Conservation (phyloP, 2,113 vertebrate genomes). For the Phalacrocorax pelagicus region DNA sequence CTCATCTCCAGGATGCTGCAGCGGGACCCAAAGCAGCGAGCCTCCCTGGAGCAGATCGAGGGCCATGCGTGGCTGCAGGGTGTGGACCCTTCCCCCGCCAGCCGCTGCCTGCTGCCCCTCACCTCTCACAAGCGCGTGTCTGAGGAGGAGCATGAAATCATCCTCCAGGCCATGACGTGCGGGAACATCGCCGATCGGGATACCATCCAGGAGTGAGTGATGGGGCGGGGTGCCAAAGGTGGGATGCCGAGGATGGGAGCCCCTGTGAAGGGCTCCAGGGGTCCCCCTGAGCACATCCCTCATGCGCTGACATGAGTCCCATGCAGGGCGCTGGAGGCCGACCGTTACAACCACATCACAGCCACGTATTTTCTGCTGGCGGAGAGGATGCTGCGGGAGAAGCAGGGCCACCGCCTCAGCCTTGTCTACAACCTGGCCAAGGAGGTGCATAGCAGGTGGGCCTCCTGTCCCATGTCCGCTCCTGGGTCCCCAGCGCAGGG, state of each 20-base stretch:
- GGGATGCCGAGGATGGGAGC: accelerated
- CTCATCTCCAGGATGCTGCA: conserved; percentile 88
- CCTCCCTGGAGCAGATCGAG: conserved; percentile 82
- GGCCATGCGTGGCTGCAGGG: conserved; percentile 84
- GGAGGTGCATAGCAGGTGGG: conserved; percentile 64
- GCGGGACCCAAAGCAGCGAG: conserved; percentile 79
- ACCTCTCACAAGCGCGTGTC: conserved; percentile 75
- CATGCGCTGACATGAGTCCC: accelerated
- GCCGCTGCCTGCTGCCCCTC: conserved; percentile 72
- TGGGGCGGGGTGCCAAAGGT: accelerated
- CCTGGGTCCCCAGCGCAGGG: no score
- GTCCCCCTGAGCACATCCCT: accelerated
- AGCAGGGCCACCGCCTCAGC: conserved; percentile 51
- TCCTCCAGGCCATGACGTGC: conserved; percentile 76
- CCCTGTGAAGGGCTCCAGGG: not conserved
- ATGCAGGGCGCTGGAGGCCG: conserved; percentile 71
- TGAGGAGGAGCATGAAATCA: conserved; percentile 74
- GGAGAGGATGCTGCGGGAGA: conserved; percentile 76
- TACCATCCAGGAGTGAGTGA: conserved; percentile 77
- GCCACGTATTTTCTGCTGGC: conserved; percentile 81
- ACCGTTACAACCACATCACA: conserved; percentile 80
- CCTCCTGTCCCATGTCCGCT: accelerated
- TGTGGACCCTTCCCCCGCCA: conserved; percentile 75
- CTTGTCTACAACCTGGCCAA: conserved; percentile 52
- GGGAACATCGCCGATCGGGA: conserved; percentile 75